Evolutionary conservation across 23 tunicate genomes (phyloP), one percentile per base, ranked within the genome.

Genomic region (Trididemnum nubilum): DNA sequence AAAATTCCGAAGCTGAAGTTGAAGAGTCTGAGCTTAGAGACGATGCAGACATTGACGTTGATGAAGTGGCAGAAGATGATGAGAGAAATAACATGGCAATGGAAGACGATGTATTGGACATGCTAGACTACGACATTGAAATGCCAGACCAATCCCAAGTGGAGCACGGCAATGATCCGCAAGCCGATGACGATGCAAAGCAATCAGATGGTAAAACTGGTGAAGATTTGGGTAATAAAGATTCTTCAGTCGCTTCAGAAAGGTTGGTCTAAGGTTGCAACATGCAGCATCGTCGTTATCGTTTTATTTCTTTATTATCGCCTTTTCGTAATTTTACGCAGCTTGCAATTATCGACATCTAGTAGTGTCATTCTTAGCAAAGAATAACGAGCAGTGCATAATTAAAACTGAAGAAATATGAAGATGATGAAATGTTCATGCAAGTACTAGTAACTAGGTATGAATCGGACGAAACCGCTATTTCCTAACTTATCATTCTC

Each of bases 91-190:
- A 82, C 33, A 72, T 73, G 23, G 74, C 78, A 15, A 35, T 76
- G 21, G 92, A 88, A 63, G 87, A 81, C 29, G 92, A 88, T 65
- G 86, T 88, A 12, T 40, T 88, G 57, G 92, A 88, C 59, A 88
- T 82, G 87, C 75, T 88, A 51, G 92, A 88, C 50, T 88, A 82
- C 40, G 92, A 88, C 36, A 81, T 88, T 28, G 92, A 88, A 36
- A 49, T 76, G 12, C 52, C 87, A 7, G 87, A 69, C 3, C 36
- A 69, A 7, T 36, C 60, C 15, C 61, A 49, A 27, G 59, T 7
- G 2, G 61, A 74, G 15, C 21, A 39, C 64, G 7, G 31, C n/a
- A 39, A 74, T 26, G 79, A 40, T 36, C 12, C 7, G 4, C n/a
- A 21, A 4, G 25, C 22, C 22, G 25, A 33, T 69, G 38, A 69